Base-by-base conservation (phyloP, 2,888 invertebrate genomes). In the Sicus ferrugineus region DNA sequence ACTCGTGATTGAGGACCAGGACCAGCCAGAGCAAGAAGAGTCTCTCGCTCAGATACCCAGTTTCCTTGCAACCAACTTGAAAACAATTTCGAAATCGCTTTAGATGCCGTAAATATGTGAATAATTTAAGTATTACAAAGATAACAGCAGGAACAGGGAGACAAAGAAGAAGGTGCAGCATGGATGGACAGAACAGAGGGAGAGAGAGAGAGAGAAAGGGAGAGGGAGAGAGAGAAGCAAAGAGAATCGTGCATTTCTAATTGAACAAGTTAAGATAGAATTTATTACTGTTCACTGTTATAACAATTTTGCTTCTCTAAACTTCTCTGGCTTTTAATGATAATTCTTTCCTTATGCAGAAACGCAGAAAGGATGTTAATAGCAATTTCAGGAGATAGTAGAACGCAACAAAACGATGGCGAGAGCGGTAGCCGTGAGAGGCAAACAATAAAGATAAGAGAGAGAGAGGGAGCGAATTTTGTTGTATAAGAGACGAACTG, bases 41-140 rank as follows among this genome's bases (percentile, higher is more conserved):
- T 38, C 30, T 30, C 31, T 9, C 42, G 42, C 42, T 42, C 42
- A 16, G 42, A 4, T 42, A 42, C 9, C 16, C 7, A 23, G 5
- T 59, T 28, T 67, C 58, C n/a, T 42, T 9, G 66, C 66, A 70
- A 70, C 58, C 63, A 67, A 63, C 67, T 71, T 62, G 46, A 61
- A 68, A 62, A 66, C 68, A 68, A 71, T 68, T 66, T 68, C 54
- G 46, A 26, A 4, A 19, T 23, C 70, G 56, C 48, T 66, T 67
- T 34, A 38, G 23, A 34, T 62, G 63, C 58, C 62, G 56, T 70
- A 67, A 67, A 62, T 62, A 70, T 56, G 63, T 62, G 62, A 56
- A 62, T 67, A 70, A 67, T 69, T 67, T 63, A n/a, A 38, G 28
- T 54, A 63, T 70, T 52, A 62, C 67, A 62, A 56, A 52, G 52